A percentile compares a stretch with the other conserved stretches of the same genome.
phyloP scores from a whole-genome alignment of 2,888 invertebrate species.

The Smittia sp. region DNA sequence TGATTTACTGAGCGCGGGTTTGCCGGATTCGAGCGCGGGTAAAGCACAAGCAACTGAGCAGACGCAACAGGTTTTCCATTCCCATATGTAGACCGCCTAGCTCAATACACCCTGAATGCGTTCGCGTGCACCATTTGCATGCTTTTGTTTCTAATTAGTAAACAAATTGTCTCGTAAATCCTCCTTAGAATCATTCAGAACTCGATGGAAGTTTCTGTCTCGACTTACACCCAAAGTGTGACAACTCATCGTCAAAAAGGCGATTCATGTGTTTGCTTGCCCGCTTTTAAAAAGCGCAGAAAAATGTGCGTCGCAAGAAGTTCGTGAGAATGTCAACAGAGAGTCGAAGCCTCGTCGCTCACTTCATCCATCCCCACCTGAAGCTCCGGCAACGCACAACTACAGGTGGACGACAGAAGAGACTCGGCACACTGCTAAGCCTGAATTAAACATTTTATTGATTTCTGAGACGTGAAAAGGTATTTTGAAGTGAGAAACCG shows the following conservation, averaged over 20 bases:
- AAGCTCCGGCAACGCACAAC: background rate
- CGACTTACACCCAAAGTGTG: background rate
- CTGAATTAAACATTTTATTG: background rate
- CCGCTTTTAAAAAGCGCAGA: background rate
- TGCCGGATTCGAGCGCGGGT: background rate
- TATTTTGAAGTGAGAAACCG: background rate
- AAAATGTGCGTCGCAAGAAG: conserved; percentile 8
- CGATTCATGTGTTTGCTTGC: background rate
- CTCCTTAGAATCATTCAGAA: background rate
- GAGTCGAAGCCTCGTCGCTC: background rate
- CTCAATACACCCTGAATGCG: background rate
- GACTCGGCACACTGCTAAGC: background rate
- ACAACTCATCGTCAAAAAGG: background rate
- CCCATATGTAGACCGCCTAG: background rate
- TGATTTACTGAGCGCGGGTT: background rate
- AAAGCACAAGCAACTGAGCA: background rate
- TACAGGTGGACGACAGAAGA: background rate
- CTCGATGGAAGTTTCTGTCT: background rate
- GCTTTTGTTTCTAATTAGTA: background rate
- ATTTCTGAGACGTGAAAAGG: conserved; percentile 18
- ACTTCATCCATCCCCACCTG: background rate
- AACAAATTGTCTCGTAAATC: background rate
- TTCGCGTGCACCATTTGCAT: conserved; percentile 6
- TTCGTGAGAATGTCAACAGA: conserved; percentile 6
- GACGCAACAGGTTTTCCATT: conserved; percentile 1